Percentiles rank a stretch among this genome's conserved stretches.
These are phyloP conservation scores for Nibea albiflora DNA, from an alignment of 2,113 vertebrate species.

Conservation along the genomic window DNA sequence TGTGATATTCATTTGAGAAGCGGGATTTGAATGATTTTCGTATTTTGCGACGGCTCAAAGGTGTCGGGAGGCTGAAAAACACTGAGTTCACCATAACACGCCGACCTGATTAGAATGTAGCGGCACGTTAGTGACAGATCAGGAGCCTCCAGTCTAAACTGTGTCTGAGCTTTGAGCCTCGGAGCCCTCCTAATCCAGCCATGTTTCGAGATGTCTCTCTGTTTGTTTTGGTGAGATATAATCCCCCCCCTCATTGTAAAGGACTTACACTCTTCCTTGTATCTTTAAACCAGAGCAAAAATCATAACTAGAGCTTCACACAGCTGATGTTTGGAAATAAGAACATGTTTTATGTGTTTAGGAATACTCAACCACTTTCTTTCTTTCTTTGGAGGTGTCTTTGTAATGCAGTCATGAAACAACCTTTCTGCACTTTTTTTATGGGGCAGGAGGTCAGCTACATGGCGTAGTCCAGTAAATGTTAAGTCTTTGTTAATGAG, in stretches of 20 bases:
- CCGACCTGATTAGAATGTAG: constrained; percentile 16
- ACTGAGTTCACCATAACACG: neutral
- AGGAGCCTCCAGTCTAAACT: constrained; percentile 1
- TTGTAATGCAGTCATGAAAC: constrained; percentile 15
- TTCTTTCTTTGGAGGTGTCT: neutral
- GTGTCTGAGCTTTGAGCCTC: constrained; percentile 28
- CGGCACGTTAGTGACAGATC: constrained; percentile 9
- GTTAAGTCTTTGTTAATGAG: constrained; percentile 9
- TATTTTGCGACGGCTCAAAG: neutral
- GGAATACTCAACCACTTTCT: neutral
- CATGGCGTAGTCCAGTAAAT: constrained; percentile 10
- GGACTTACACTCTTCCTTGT: constrained; percentile 24
- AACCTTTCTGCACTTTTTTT: constrained; percentile 25
- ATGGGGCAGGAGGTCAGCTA: constrained; percentile 8
- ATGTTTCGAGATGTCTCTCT: constrained; percentile 38
- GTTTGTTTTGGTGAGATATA: constrained; percentile 60
- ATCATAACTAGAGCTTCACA: neutral
- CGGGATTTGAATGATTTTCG: neutral
- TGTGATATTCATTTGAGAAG: constrained; percentile 3
- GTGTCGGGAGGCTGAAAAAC: neutral
- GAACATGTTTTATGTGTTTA: neutral
- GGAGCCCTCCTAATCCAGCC: constrained; percentile 61
- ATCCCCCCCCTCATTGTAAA: constrained; percentile 41
- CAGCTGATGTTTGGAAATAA: neutral
- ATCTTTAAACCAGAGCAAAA: constrained; percentile 8